Evolutionary conservation across 2,113 vertebrate species (phyloP), one percentile per base, ranked within the genome.

Genomic region (Eira barbara): DNA sequence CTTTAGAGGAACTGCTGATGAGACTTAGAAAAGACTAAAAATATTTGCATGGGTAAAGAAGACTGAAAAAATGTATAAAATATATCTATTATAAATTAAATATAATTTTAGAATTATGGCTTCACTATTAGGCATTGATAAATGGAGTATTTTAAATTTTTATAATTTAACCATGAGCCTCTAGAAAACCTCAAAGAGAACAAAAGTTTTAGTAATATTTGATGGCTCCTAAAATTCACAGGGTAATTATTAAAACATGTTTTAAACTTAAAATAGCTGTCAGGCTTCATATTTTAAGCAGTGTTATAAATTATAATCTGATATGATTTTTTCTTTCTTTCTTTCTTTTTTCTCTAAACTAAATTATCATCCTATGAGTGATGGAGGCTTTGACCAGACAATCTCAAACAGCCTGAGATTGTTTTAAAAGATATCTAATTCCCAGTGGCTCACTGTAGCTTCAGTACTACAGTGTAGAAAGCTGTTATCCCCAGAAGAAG

Each of bases 211-310:
- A 85, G 79, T 69, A 95, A 94, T 89, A 94, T 78, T 91, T 92
- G 67, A 96, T 97, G 82, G 34, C 47, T 88, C 36, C 81, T 91
- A 94, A 71, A 97, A 42, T 94, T 94, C 82, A 98, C 78, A 97
- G 34, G 20, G 47, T 96, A 94, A 98, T 98, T 97, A 97, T 96
- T 97, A 97, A 98, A 95, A 97, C 91, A 97, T 97, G 36, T 79
- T 97, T 98, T 91, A 61, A 96, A 73, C 65, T 96, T 98, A 97
- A 97, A 97, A 98, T 98, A 97, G 92, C 76, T 93, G 67, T 78
- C 86, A 71, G 42, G 85, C 52, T 96, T 97, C 94, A 97, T 96
- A 97, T 92, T 97, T 96, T 95, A 97, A 83, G 76, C 57, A 87
- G 36, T 36, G 31, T 55, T 78, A 97, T 97, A 95, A 93, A 96